Conservation (phyloP, 1,140 invertebrate species). For the Drosophila lini region DNA sequence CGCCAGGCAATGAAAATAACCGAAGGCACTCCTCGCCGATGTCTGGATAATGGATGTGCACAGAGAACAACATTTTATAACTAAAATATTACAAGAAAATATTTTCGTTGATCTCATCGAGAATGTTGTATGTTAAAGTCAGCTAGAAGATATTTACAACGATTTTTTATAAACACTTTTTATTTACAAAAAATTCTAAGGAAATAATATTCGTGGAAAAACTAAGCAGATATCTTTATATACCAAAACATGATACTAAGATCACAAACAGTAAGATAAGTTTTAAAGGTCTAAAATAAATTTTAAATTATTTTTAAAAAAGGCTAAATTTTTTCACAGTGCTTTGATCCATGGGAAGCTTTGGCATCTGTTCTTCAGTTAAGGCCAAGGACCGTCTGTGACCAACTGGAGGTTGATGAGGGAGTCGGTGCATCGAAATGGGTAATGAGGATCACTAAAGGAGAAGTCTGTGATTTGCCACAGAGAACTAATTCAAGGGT, state of each 20-base stretch:
- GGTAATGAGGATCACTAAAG: slow-evolving; percentile 28
- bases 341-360: slow-evolving; percentile 20
- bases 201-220: background rate
- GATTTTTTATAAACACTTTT: background rate
- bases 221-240: background rate
- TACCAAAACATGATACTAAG: background rate
- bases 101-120: no score
- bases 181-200: background rate
- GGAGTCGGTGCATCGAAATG: slow-evolving; percentile 45
- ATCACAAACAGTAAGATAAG: background rate
- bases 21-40: slow-evolving; percentile 40
- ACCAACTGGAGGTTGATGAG: slow-evolving; percentile 36
- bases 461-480: slow-evolving; percentile 8
- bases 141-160: background rate
- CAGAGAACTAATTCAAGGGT: slow-evolving; percentile 25
- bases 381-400: slow-evolving; percentile 25
- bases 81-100: background rate
- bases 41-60: slow-evolving; percentile 19
- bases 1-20: slow-evolving; percentile 67
- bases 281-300: no score
- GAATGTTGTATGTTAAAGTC: background rate
- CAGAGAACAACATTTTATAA: background rate
- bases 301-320: no score
- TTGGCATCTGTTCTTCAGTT: slow-evolving; percentile 12
- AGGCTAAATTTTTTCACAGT: background rate